A percentile compares a stretch with the other conserved stretches of the same genome.
Conservation (phyloP, 2,888 invertebrate genomes). For the Stegana nigrithorax region DNA sequence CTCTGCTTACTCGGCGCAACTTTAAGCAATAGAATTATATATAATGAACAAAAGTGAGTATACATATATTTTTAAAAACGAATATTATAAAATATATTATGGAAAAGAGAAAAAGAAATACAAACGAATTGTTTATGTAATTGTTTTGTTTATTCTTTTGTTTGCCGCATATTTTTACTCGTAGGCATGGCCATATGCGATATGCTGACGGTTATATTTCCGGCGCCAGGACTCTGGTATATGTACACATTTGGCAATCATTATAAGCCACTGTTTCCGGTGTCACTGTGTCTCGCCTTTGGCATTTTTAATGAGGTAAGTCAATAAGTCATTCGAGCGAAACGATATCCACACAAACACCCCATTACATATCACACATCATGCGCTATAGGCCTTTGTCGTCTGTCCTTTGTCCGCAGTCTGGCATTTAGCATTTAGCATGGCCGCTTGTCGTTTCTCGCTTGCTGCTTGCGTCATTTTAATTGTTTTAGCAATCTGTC, state of each 20-base stretch:
- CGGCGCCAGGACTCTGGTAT: conserved; percentile 91
- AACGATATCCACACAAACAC: neutral
- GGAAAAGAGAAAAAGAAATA: too few relatives aligned
- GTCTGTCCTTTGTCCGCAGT: too few relatives aligned
- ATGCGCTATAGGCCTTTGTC: too few relatives aligned
- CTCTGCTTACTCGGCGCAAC: too few relatives aligned
- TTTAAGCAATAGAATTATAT: too few relatives aligned
- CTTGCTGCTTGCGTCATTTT: conserved; percentile 5
- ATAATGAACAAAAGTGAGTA: too few relatives aligned
- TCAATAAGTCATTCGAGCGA: conserved; percentile 29
- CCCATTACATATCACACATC: too few relatives aligned
- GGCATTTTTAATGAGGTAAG: conserved; percentile 83
- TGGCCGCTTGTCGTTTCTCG: neutral
- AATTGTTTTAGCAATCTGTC: conserved; percentile 3
- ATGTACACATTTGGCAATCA: conserved; percentile 92
- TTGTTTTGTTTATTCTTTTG: too few relatives aligned
- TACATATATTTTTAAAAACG: too few relatives aligned
- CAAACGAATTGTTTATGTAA: too few relatives aligned
- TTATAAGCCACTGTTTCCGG: conserved; percentile 81
- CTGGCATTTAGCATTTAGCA: neutral
- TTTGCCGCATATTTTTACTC: too few relatives aligned
- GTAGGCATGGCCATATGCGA: conserved; percentile 93
- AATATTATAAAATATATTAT: too few relatives aligned
- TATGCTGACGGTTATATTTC: conserved; percentile 91
- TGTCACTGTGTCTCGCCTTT: conserved; percentile 83